These are phyloP conservation scores for Tapirus terrestris DNA, from an alignment of 2,113 vertebrate genomes.

Conservation along the genomic window DNA sequence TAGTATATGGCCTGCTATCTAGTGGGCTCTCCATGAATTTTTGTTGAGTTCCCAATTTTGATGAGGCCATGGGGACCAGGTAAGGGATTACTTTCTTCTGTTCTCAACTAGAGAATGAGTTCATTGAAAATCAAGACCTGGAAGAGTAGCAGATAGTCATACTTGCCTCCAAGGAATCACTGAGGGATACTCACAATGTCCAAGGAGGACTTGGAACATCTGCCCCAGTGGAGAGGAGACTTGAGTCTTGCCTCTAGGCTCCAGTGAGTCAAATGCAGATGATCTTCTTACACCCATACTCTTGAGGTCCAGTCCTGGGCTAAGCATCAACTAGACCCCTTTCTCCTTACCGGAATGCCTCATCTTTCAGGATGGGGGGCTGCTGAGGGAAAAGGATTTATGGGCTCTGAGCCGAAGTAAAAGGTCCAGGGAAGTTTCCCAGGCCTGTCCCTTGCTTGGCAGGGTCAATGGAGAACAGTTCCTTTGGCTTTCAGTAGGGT, in stretches of 20 bases:
- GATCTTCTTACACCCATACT: not conserved
- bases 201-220: not conserved
- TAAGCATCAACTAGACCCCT: not conserved
- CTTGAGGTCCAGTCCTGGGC: not conserved
- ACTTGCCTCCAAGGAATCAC: not conserved
- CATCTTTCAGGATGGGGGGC: not conserved
- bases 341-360: not conserved
- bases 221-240: not conserved
- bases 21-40: not conserved
- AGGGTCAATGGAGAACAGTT: not conserved
- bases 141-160: not conserved
- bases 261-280: not conserved
- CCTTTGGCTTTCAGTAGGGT: constrained; percentile 1
- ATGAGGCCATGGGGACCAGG: not conserved
- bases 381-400: not conserved
- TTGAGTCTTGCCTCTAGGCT: not conserved
- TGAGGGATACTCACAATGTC: not conserved
- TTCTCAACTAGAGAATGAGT: not conserved
- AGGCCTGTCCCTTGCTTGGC: not conserved
- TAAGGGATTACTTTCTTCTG: not conserved
- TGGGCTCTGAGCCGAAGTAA: not conserved
- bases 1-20: not conserved
- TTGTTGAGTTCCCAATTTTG: not conserved
- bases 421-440: not conserved
- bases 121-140: not conserved